A percentile compares a stretch with the other conserved stretches of the same genome.
Conservation (phyloP, 2,888 invertebrate genomes). For the Tachina fera region DNA sequence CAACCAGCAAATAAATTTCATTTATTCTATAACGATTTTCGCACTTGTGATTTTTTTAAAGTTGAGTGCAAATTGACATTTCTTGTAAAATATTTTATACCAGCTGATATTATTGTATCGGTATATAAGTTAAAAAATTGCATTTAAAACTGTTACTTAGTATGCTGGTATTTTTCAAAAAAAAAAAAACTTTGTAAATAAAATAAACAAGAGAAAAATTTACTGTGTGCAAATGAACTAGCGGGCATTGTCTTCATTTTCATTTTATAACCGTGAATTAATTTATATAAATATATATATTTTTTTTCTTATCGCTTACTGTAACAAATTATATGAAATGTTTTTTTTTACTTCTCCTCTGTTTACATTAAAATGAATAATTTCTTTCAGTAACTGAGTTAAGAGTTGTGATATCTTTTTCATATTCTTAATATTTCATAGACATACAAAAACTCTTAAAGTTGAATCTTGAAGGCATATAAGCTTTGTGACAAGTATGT, state of each 20-base stretch:
- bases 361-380: conserved; percentile 36
- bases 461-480: background rate
- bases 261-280: conserved; percentile 16
- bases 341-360: background rate
- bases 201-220: background rate
- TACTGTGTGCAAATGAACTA: background rate
- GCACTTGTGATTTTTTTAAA: too few species aligned
- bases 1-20: too few species aligned
- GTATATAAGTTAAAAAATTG: too few species aligned
- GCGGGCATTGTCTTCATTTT: background rate
- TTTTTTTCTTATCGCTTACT: conserved; percentile 34
- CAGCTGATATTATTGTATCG: too few species aligned
- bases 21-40: too few species aligned
- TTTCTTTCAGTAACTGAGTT: background rate
- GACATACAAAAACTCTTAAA: background rate
- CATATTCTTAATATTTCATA: background rate
- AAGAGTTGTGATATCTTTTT: conserved; percentile 40
- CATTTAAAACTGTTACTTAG: too few species aligned
- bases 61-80: too few species aligned
- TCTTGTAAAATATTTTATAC: too few species aligned
- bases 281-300: conserved; percentile 43
- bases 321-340: conserved; percentile 61
- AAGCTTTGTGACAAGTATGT: conserved; percentile 34
- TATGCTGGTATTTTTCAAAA: too few species aligned
- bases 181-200: background rate